These are phyloP conservation scores for Pinctada fucata DNA, from an alignment of 2,888 invertebrate species.

Conservation along the genomic window DNA sequence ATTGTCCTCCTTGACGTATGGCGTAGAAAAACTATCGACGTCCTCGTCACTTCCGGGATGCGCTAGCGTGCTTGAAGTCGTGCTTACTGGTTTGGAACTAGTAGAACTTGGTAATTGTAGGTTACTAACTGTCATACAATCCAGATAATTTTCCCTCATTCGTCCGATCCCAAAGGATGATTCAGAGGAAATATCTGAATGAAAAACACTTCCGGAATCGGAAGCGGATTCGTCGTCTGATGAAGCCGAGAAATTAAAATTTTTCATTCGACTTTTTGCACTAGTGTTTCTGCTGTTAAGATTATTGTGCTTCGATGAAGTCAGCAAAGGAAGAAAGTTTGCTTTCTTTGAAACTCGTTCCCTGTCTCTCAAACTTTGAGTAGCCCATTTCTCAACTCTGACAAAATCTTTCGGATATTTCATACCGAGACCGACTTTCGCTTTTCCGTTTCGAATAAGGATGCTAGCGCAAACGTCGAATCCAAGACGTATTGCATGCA, in stretches of 20 bases:
- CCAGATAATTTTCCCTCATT: not conserved
- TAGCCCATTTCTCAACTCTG: slow-evolving; percentile 54
- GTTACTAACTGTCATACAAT: not conserved
- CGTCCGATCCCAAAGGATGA: not conserved
- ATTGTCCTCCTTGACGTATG: not conserved
- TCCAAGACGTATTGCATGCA: slow-evolving; percentile 54
- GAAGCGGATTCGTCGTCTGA: not conserved
- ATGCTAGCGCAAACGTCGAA: slow-evolving; percentile 60
- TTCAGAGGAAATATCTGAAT: not conserved
- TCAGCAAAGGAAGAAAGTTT: slow-evolving; percentile 33
- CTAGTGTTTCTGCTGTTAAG: not conserved
- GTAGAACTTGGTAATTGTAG: not conserved
- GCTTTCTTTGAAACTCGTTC: slow-evolving; percentile 32
- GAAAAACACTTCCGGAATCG: not conserved
- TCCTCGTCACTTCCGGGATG: not conserved
- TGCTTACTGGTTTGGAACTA: not conserved
- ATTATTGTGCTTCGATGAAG: not conserved
- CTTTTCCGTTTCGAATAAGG: slow-evolving; percentile 51
- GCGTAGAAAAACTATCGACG: not conserved
- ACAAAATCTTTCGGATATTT: slow-evolving; percentile 41
- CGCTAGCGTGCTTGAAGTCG: not conserved
- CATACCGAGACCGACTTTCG: slow-evolving; percentile 51
- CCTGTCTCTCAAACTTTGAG: slow-evolving; percentile 43
- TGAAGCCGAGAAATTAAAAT: not conserved
- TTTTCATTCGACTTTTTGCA: not conserved